phyloP scores from a whole-genome alignment of 2,113 vertebrate genomes.

The Elachura formosa region DNA sequence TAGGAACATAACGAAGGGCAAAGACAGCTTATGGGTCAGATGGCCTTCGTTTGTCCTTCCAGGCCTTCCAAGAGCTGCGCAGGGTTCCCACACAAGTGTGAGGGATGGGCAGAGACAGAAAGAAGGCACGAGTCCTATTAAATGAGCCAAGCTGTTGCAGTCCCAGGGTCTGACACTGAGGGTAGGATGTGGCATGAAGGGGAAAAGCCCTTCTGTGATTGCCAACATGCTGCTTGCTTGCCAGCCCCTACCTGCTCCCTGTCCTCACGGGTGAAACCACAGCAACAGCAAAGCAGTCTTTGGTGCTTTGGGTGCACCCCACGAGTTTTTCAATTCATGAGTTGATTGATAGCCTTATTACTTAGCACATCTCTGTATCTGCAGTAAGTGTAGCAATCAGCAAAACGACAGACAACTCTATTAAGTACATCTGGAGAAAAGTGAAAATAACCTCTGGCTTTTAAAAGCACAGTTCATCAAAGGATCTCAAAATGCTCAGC shows the following conservation, averaged over 20 bases:
- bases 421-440: background rate
- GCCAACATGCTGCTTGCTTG: rapidly evolving
- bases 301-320: background rate
- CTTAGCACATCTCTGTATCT: background rate
- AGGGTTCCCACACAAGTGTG: rapidly evolving
- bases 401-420: background rate
- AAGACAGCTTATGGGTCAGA: background rate
- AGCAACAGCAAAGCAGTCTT: background rate
- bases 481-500: background rate
- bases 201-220: background rate
- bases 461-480: background rate
- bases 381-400: background rate
- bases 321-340: background rate
- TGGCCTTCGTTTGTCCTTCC: background rate
- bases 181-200: rapidly evolving
- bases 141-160: background rate
- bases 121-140: rapidly evolving
- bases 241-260: background rate
- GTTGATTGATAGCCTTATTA: background rate
- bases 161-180: rapidly evolving
- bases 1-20: background rate
- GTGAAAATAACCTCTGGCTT: constrained; percentile 14
- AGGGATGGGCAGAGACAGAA: background rate
- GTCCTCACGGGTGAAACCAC: background rate
- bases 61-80: background rate